These are phyloP conservation scores for Centruroides vittatus DNA, from an alignment of 1,140 invertebrate genomes.

Conservation along the genomic window DNA sequence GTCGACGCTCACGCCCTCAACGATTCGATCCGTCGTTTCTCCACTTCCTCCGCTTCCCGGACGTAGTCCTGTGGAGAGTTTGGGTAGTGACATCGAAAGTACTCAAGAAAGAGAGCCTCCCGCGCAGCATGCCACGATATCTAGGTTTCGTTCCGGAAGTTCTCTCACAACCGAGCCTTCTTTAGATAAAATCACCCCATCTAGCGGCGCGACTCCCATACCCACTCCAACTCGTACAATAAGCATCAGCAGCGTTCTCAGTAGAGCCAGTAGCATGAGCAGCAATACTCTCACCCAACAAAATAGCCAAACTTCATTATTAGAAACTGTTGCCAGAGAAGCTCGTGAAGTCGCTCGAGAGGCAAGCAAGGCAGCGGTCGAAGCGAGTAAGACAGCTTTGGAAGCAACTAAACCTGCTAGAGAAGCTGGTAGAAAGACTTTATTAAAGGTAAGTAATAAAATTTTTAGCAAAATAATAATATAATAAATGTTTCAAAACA, in stretches of 20 bases:
- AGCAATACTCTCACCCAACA: constrained; percentile 3
- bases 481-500: no score
- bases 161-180: constrained; percentile 8
- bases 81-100: constrained; percentile 11
- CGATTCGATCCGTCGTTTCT: constrained; percentile 13
- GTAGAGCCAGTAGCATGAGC: constrained; percentile 11
- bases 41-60: constrained; percentile 9
- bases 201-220: constrained; percentile 8
- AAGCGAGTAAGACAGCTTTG: constrained; percentile 64
- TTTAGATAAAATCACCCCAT: constrained; percentile 6
- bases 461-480: no score
- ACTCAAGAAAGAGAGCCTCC: constrained; percentile 6
- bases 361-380: constrained; percentile 63
- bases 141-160: constrained; percentile 3
- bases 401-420: constrained; percentile 84
- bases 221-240: constrained; percentile 15
- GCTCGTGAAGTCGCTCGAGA: constrained; percentile 78
- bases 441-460: constrained; percentile 5
- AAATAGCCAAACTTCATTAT: constrained; percentile 12
- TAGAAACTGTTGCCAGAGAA: constrained; percentile 40
- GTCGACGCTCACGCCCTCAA: constrained; percentile 16
- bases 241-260: constrained; percentile 17
- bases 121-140: neutral
- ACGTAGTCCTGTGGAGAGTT: constrained; percentile 11
- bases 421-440: constrained; percentile 60